These are phyloP conservation scores for Colletes gigas DNA, from an alignment of 1,140 invertebrate genomes.

Conservation along the genomic window DNA sequence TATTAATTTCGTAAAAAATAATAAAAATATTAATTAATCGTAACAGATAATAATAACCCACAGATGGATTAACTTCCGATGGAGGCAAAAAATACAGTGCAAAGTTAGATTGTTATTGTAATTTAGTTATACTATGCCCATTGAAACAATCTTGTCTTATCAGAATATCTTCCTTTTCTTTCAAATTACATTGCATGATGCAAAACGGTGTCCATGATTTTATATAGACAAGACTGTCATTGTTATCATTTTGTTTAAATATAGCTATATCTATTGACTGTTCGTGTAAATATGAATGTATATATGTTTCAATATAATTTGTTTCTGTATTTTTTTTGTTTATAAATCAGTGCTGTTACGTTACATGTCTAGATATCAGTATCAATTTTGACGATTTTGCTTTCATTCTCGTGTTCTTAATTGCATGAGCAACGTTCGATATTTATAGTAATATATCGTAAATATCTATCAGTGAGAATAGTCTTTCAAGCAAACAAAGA, in stretches of 20 bases:
- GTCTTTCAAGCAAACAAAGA: neutral
- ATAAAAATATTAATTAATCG: neutral
- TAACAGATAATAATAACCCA: neutral
- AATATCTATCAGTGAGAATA: neutral
- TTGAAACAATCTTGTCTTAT: constrained; percentile 39
- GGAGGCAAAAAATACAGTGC: constrained; percentile 39
- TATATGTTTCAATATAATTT: constrained; percentile 33
- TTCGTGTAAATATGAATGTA: constrained; percentile 29
- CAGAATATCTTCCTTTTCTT: neutral
- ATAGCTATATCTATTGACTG: constrained; percentile 47
- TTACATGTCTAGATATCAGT: constrained; percentile 42
- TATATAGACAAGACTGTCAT: constrained; percentile 29
- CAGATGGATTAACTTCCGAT: constrained; percentile 15
- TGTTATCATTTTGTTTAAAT: constrained; percentile 32
- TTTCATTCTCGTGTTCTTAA: constrained; percentile 4
- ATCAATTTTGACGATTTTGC: constrained; percentile 34
- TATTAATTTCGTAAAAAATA: neutral
- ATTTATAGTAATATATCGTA: constrained; percentile 7
- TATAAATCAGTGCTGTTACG: constrained; percentile 37
- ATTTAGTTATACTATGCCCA: constrained; percentile 35
- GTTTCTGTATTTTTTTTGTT: constrained; percentile 4
- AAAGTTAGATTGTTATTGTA: constrained; percentile 22
- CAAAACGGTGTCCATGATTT: constrained; percentile 12
- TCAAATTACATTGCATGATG: constrained; percentile 7
- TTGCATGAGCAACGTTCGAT: neutral